Evolutionary conservation across 2,797 vertebrate species (phyloP).

Genomic region (Aselliscus stoliczkanus): DNA sequence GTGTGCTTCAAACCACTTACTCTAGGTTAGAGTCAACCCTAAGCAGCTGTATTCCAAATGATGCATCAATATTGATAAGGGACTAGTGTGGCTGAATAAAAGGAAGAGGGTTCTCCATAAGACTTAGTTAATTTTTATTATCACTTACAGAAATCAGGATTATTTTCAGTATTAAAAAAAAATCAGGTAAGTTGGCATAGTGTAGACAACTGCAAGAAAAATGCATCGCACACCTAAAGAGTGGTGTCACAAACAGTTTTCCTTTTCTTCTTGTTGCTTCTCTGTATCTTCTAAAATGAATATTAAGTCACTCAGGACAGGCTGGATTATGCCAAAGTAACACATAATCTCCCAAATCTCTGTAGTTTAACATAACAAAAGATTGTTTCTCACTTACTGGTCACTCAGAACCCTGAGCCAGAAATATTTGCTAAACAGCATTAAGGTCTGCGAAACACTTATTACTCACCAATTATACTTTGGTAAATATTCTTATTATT

Average conservation of each 20-base stretch:
- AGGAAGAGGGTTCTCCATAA: neutral
- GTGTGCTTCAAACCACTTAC: neutral
- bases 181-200: neutral
- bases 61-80: neutral
- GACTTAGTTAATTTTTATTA: neutral
- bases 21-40: neutral
- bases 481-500: neutral
- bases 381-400: neutral
- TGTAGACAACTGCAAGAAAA: neutral
- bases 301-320: neutral
- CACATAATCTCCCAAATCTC: neutral
- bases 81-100: neutral
- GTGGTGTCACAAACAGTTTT: neutral
- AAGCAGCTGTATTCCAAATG: neutral
- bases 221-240: neutral
- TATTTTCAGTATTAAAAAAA: conserved; percentile 3
- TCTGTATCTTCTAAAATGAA: neutral
- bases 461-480: neutral
- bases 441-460: neutral
- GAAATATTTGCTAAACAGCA: neutral
- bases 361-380: neutral
- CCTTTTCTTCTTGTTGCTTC: neutral
- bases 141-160: neutral
- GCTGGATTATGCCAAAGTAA: neutral
- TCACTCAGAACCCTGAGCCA: neutral